Conservation (phyloP, 2,113 vertebrate species). For the Etheostoma cragini region DNA sequence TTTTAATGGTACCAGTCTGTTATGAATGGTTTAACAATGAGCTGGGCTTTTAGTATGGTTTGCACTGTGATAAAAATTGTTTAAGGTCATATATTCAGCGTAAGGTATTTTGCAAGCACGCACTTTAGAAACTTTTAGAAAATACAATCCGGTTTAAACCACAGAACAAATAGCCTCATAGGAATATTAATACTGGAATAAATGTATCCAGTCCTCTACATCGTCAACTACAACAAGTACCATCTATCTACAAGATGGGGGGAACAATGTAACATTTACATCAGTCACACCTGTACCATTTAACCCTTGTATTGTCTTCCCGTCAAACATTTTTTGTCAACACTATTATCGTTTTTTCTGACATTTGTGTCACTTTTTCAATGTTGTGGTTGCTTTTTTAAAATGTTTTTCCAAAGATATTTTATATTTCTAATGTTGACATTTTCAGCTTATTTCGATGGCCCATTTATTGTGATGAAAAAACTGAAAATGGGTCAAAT, state of each 20-base stretch:
- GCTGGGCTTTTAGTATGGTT: neutral
- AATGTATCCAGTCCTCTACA: neutral
- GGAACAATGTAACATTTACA: neutral
- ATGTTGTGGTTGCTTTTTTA: too few species aligned
- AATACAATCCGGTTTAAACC: neutral
- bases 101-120: neutral
- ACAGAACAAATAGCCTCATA: neutral
- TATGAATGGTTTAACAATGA: constrained; percentile 3
- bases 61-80: neutral
- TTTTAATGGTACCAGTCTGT: constrained; percentile 9
- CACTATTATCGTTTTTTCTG: too few species aligned
- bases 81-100: neutral
- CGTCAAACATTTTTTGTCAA: too few species aligned
- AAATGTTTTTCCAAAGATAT: too few species aligned
- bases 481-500: too few species aligned
- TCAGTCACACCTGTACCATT: neutral
- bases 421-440: too few species aligned
- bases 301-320: too few species aligned
- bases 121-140: neutral
- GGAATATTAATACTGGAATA: neutral
- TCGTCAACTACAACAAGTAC: neutral
- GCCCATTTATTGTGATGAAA: too few species aligned
- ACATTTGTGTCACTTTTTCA: too few species aligned
- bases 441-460: too few species aligned
- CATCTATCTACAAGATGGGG: neutral